Base-by-base conservation (phyloP, 2,113 vertebrate species). In the Chroicocephalus ridibundus region DNA sequence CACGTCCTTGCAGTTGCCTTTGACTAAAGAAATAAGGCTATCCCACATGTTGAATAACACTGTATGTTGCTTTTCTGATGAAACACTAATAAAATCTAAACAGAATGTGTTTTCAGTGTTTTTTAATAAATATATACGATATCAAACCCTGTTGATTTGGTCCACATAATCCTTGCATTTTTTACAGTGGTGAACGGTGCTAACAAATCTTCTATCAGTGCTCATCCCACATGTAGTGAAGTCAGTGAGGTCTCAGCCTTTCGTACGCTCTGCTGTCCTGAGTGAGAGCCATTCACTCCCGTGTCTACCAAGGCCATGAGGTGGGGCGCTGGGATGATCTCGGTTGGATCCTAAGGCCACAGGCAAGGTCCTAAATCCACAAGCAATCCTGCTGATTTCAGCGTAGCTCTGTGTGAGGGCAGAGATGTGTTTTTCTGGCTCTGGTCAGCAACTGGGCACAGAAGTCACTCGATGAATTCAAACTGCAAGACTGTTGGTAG, bases 171-270 rank as follows among this genome's bases (percentile, higher is more conserved):
- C 38, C 42, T 46, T 52, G n/a, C 15, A 2, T 22, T 82, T n/a
- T 34, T 31, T 31, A 5, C 0, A 0, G 34, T 0, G 0, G 15
- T 20, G 42, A 47, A 5, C 3, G 3, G 10, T 19, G 42, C n/a
- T 66, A 8, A 71, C 24, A 42, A 42, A 34, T 18, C 70, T 46
- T 57, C 60, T 55, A 1, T 22, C 11, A 0, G 44, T 9, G 29
- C 12, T 80, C 62, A 17, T 25, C 49, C 5, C 1, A 0, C 5
- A 0, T 3, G 42, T 10, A 19, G 18, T 1, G 3, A 42, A 26
- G 40, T 34, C 36, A 3, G 15, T 2, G 26, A 5, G 24, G 5
- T 54, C 47, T 82, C 66, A 38, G 70, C 18, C 78, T 68, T 86
- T 44, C 17, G 3, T 2, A 11, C 46, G 34, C 40, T 20, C 32